These are phyloP conservation scores for Sparus aurata DNA, from an alignment of 2,797 vertebrate species.

Conservation along the genomic window DNA sequence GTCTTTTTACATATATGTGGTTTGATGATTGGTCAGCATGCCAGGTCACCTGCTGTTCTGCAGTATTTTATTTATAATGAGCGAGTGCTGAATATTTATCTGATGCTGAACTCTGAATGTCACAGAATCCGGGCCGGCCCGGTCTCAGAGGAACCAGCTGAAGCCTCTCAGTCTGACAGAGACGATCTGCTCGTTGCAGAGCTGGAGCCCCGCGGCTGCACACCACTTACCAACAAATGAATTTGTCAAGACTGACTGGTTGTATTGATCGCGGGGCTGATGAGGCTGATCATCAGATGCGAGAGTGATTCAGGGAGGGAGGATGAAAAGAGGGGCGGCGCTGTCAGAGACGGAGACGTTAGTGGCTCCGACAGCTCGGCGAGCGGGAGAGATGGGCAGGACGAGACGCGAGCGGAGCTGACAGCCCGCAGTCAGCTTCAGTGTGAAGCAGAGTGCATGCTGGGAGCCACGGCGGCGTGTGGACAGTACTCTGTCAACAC, in stretches of 20 bases:
- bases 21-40: constrained; percentile 36
- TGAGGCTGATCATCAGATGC: constrained; percentile 56
- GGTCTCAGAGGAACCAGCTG: background rate
- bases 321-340: constrained; percentile 23
- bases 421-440: constrained; percentile 67
- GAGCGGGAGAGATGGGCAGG: constrained; percentile 25
- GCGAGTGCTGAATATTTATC: constrained; percentile 37
- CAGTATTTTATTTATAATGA: constrained; percentile 6
- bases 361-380: constrained; percentile 60
- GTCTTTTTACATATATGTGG: background rate
- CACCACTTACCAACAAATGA: constrained; percentile 69
- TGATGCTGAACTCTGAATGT: constrained; percentile 48
- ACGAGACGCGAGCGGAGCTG: constrained; percentile 57
- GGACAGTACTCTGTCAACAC: constrained; percentile 56
- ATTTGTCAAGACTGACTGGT: constrained; percentile 64
- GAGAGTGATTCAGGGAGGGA: constrained; percentile 25
- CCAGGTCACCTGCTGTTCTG: constrained; percentile 1
- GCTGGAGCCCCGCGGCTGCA: constrained; percentile 31
- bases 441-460: constrained; percentile 67
- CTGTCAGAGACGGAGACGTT: constrained; percentile 59
- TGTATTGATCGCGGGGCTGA: constrained; percentile 62
- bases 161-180: background rate
- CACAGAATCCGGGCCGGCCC: constrained; percentile 37
- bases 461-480: constrained; percentile 49
- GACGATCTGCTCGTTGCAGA: constrained; percentile 40